A percentile compares a stretch with the other conserved stretches of the same genome.
Conservation (phyloP, 2,113 vertebrate species). For the Lanius collurio region DNA sequence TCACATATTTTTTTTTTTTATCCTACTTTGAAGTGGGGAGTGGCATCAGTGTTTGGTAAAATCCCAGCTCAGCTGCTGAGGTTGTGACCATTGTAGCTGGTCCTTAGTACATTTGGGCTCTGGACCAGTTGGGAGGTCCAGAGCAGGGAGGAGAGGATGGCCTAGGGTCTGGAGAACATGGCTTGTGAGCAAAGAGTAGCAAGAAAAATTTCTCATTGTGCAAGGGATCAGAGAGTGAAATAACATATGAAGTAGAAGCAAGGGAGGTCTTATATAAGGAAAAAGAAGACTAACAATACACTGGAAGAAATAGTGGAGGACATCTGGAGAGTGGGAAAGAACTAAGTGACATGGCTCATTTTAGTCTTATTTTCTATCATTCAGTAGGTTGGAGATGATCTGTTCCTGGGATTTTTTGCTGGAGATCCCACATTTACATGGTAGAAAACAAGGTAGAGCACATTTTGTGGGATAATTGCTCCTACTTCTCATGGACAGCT, state of each 20-base stretch:
- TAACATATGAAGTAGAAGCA: not conserved
- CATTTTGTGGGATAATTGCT: not conserved
- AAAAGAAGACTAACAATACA: not conserved
- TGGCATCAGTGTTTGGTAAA: not conserved
- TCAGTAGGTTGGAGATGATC: not conserved
- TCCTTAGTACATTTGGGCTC: not conserved
- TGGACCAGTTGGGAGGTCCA: not conserved
- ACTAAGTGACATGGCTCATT: not conserved
- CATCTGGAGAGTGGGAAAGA: not conserved
- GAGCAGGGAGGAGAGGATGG: accelerated
- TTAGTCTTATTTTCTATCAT: not conserved
- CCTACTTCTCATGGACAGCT: not conserved
- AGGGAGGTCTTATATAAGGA: not conserved
- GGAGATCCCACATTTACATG: not conserved
- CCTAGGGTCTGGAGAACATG: not conserved
- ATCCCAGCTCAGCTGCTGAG: not conserved
- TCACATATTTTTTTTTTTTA: not conserved
- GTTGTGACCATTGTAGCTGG: not conserved
- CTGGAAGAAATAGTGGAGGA: not conserved
- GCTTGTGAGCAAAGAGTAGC: not conserved
- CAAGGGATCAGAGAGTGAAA: not conserved
- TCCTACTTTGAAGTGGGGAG: not conserved
- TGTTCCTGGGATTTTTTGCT: not conserved
- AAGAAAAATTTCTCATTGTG: not conserved
- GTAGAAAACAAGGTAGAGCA: not conserved